Base-by-base conservation (phyloP, 2,797 vertebrate species). In the Xerus rutilus region DNA sequence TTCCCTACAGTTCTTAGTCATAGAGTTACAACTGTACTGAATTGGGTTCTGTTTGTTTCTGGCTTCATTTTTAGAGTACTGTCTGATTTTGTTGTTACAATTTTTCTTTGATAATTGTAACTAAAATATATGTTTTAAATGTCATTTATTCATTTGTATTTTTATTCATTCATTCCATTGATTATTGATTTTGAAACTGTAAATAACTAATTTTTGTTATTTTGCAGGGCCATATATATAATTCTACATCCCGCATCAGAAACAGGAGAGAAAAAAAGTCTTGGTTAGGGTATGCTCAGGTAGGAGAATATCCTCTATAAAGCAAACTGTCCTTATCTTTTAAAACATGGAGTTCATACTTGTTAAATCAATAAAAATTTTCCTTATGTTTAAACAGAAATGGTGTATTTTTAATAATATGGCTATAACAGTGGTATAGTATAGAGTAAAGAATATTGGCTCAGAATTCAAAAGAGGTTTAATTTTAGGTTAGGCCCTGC, bases 201-300 rank as follows among this genome's bases (percentile, higher is more conserved):
- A 96, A 25, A 90, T 95, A 92, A 91, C 84, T 84, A 94, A 57
- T 39, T 86, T 92, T 96, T 90, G 93, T 91, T 97, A 62, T 97
- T 96, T 98, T 98, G 49, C 98, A 99, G 99, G 99, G 99, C 72
- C 99, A 99, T 92, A 99, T 99, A 98, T 99, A 99, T 98, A 99
- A 99, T 98, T 99, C 99, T 97, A 99, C 99, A 43, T 99, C 99
- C 89, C 99, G 99, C 83, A 99, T 99, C 98, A 99, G 99, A 98
- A 99, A 99, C 98, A 99, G 99, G 97, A 99, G 99, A 98, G 99
- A 99, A 98, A 99, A 99, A 97, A 99, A 99, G 70, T 99, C 99
- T 96, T 99, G 99, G 99, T 98, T 99, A 98, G 99, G 99, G 91
- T 99, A 99, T 93, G 99, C 99, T 99, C 99, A 99, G 99, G 99